Percentiles rank a stretch among this genome's conserved stretches.
These are phyloP conservation scores for Sebastes wilsoni DNA, from an alignment of 2,797 vertebrate genomes.

Conservation along the genomic window DNA sequence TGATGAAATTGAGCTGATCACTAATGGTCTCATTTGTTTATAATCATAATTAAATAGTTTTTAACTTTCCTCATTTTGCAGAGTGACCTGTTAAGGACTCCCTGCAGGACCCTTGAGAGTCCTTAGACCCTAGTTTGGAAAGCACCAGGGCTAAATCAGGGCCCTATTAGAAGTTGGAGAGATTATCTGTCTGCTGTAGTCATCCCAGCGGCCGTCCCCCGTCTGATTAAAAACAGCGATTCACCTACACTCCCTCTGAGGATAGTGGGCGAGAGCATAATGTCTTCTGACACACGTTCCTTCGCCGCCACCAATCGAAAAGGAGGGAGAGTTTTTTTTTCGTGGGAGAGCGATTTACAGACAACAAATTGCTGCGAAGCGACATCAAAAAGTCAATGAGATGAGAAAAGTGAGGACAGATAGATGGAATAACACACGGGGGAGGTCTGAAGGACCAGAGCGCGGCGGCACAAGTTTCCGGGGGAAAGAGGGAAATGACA, in stretches of 20 bases:
- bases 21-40: not conserved
- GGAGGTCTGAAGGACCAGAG: conserved; percentile 31
- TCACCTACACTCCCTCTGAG: conserved; percentile 33
- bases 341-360: conserved; percentile 27
- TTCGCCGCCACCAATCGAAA: conserved; percentile 2
- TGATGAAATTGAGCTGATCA: not conserved
- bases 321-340: not conserved
- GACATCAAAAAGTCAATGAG: conserved; percentile 56
- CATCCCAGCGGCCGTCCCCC: conserved; percentile 8
- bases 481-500: conserved; percentile 45
- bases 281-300: conserved; percentile 34
- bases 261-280: conserved; percentile 40
- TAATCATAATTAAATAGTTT: not conserved
- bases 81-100: not conserved
- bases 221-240: conserved; percentile 48
- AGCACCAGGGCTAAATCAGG: conserved; percentile 17
- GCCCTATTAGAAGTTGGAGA: conserved; percentile 6
- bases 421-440: conserved; percentile 37
- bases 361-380: conserved; percentile 48
- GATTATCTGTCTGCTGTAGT: conserved; percentile 25
- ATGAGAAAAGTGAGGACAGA: conserved; percentile 56
- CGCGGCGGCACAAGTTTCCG: not conserved
- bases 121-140: conserved; percentile 9
- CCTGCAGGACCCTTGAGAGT: not conserved
- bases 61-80: not conserved